Base-by-base conservation (phyloP, 2,113 vertebrate genomes). In the Toxotes chatareus region DNA sequence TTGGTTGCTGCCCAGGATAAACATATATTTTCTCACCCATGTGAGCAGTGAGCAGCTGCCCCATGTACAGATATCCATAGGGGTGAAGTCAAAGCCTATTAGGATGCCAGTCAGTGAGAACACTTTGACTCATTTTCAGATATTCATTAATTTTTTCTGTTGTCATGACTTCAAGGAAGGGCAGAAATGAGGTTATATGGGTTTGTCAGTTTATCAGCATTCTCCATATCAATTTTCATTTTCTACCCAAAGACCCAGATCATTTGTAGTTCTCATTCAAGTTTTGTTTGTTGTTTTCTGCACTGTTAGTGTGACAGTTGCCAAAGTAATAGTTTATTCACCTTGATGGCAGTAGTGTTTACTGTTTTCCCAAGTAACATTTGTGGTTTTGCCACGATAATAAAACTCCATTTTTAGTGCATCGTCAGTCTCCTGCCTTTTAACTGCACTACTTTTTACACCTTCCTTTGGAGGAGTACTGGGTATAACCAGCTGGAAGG, bases 381-480 rank as follows among this genome's bases (percentile, higher is more conserved):
- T 53, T 77, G 83, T 69, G 46, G 36, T 61, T 85, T 79, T 75
- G 57, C 56, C 55, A 82, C 51, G 53, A 79, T 56, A 77, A 63
- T 59, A 55, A 66, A 76, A 69, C 36, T 49, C 7, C 0, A 44
- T 46, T 80, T 77, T 47, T 44, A 65, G 23, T 36, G 36, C 42
- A 55, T 68, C 36, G 13, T 46, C 66, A 71, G 23, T 61, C 8
- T 34, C 61, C 23, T 67, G 31, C 13, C 31, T 79, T 70, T 79
- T 55, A 76, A 60, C 56, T 53, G 51, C 12, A 31, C 47, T 38
- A 2, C 34, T 69, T 64, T 57, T 80, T 8, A 74, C 31, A 69
- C 38, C 16, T 46, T n/a, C 12, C n/a, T 72, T 46, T 79, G 23
- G 65, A 72, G 56, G 17, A 42, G 21, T 8, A 53, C 7, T 49